Conservation (phyloP, 2,113 vertebrate genomes). For the Chroicocephalus ridibundus region DNA sequence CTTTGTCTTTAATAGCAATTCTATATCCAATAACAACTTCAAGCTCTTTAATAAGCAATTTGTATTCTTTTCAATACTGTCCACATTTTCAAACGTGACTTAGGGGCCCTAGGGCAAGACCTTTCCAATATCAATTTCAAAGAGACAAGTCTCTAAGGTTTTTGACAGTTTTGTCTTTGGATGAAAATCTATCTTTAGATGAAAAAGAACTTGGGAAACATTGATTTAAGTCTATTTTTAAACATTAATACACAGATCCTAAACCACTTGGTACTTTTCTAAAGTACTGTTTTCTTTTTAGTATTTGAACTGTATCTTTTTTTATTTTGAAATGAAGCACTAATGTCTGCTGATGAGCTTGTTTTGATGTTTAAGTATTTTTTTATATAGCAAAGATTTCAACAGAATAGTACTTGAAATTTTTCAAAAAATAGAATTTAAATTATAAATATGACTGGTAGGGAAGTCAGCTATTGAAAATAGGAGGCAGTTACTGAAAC, state of each 20-base stretch:
- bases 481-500: not conserved
- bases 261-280: not conserved
- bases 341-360: not conserved
- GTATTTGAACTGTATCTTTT: not conserved
- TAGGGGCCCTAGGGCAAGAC: not conserved
- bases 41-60: not conserved
- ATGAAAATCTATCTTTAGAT: not conserved
- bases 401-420: not conserved
- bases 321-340: not conserved
- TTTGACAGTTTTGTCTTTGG: not conserved
- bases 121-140: not conserved
- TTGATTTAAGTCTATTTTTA: not conserved
- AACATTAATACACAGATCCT: not conserved
- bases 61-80: not conserved
- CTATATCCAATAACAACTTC: not conserved
- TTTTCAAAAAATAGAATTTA: not conserved
- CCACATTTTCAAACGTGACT: not conserved
- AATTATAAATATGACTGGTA: not conserved
- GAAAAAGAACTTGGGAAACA: not conserved
- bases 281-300: not conserved
- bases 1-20: not conserved
- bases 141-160: not conserved
- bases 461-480: not conserved
- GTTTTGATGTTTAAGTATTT: not conserved
- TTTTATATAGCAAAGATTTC: not conserved